A percentile compares a stretch with the other conserved stretches of the same genome.
phyloP scores from a whole-genome alignment of 2,888 invertebrate species.

The Fissipunctia ypsillon region DNA sequence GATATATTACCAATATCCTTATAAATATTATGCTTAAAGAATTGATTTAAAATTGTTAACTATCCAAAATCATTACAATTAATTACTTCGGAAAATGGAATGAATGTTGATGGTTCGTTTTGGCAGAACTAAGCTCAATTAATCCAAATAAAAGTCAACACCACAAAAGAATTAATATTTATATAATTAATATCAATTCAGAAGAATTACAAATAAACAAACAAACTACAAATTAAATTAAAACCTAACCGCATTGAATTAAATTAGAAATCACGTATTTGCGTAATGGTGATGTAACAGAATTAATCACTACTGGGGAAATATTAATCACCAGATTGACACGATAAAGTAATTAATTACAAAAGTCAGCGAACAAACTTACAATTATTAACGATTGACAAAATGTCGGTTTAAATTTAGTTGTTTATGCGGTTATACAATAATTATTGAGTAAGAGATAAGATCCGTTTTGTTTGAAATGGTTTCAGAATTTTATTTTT shows the following conservation, averaged over 20 bases:
- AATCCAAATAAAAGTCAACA: background rate
- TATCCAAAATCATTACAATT: background rate
- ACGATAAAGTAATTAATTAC: constrained; percentile 62
- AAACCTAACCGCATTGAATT: constrained; percentile 32
- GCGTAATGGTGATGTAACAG: constrained; percentile 61
- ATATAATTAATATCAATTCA: no score
- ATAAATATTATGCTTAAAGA: no score
- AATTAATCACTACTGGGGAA: constrained; percentile 38
- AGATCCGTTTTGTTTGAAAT: constrained; percentile 19
- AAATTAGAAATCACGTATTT: constrained; percentile 62
- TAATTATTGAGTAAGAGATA: constrained; percentile 51
- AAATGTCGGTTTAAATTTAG: constrained; percentile 54
- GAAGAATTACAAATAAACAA: no score
- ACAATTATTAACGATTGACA: constrained; percentile 62
- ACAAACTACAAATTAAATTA: constrained; percentile 47
- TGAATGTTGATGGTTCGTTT: background rate
- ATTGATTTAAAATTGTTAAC: background rate
- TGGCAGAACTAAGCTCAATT: background rate
- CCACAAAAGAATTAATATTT: no score
- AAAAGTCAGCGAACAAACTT: constrained; percentile 59
- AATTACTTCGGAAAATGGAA: background rate
- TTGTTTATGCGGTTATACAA: constrained; percentile 53
- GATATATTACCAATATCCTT: background rate
- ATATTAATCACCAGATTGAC: constrained; percentile 51
- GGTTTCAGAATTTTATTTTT: constrained; percentile 17